A percentile compares a stretch with the other conserved stretches of the same genome.
Conservation (phyloP, 1,140 invertebrate genomes). For the Temnothorax curvispinosus region DNA sequence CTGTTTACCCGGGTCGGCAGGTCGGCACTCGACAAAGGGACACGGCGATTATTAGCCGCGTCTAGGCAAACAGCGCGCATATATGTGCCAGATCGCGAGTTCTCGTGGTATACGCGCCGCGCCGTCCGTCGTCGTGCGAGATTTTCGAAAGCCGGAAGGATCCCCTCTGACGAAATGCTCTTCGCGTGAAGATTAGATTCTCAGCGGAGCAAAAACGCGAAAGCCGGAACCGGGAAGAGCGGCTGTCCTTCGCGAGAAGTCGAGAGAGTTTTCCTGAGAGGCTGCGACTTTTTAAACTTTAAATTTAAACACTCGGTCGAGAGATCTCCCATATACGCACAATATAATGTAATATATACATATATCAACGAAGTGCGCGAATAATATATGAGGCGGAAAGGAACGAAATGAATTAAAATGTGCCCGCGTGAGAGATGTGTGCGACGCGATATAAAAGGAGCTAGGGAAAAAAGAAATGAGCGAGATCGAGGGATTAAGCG, state of each 20-base stretch:
- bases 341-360: neutral
- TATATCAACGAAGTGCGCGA: neutral
- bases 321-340: too few species aligned
- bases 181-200: slow-evolving; percentile 5
- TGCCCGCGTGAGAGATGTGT: neutral
- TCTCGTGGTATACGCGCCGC: neutral
- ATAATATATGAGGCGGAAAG: neutral
- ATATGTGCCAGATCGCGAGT: slow-evolving; percentile 42
- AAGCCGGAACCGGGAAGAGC: neutral
- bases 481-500: slow-evolving; percentile 27
- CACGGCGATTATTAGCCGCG: slow-evolving; percentile 43
- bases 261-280: neutral
- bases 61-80: slow-evolving; percentile 51
- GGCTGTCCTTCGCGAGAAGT: too few species aligned
- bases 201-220: neutral
- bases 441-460: neutral
- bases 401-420: neutral
- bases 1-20: slow-evolving; percentile 54
- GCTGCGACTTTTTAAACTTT: too few species aligned
- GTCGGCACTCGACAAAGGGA: slow-evolving; percentile 54
- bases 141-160: slow-evolving; percentile 12
- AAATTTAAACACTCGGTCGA: too few species aligned
- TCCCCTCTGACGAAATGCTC: neutral
- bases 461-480: neutral
- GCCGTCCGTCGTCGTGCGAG: neutral